phyloP scores from a whole-genome alignment of 1,140 invertebrate genomes.

The Cyclargus thomasi region DNA sequence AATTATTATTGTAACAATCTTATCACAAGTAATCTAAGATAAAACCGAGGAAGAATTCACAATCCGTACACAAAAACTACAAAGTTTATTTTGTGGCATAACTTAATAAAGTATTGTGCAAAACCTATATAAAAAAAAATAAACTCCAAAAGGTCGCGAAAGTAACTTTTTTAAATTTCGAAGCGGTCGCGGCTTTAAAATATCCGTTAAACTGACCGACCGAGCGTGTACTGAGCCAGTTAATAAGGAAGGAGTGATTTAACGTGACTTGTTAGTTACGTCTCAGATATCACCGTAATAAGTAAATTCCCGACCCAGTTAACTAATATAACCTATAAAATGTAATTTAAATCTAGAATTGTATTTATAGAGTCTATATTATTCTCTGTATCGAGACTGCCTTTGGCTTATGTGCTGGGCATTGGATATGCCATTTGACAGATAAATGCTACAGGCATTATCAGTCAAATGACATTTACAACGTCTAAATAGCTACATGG shows the following conservation, averaged over 20 bases:
- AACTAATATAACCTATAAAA: no score
- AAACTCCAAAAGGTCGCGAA: not conserved
- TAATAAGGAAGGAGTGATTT: slow-evolving; percentile 8
- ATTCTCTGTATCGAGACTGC: no score
- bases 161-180: not conserved
- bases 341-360: no score
- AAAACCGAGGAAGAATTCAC: not conserved
- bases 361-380: no score
- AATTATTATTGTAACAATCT: not conserved
- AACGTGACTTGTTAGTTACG: not conserved
- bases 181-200: not conserved
- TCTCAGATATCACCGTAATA: not conserved
- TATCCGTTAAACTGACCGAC: not conserved
- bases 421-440: no score
- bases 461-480: no score
- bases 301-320: not conserved
- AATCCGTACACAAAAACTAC: not conserved
- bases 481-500: no score
- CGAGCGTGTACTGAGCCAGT: not conserved
- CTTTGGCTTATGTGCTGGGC: no score
- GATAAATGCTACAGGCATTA: no score
- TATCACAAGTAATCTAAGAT: not conserved
- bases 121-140: not conserved
- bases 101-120: not conserved
- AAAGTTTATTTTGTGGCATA: not conserved